phyloP scores from a whole-genome alignment of 2,797 vertebrate species.

The Danio tinwini region DNA sequence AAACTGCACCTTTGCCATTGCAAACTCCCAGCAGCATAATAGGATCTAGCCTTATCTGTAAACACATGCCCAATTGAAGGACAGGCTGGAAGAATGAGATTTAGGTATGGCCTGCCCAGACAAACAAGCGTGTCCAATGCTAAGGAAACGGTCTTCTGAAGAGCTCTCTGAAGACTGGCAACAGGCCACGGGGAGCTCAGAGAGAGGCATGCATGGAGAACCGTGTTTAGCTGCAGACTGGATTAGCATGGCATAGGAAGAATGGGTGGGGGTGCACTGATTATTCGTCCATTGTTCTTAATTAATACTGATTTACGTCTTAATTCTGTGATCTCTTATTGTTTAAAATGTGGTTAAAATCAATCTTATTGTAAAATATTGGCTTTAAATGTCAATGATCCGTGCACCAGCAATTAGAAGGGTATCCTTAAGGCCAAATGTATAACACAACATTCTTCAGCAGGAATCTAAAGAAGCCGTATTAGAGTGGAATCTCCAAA shows the following conservation, averaged over 20 bases:
- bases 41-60: slow-evolving; percentile 38
- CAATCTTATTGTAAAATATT: not conserved
- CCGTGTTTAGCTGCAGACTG: slow-evolving; percentile 59
- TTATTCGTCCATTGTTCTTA: not conserved
- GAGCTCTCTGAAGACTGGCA: slow-evolving; percentile 24
- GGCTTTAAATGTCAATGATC: not conserved
- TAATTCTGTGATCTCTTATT: not conserved
- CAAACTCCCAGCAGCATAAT: slow-evolving; percentile 28
- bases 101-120: slow-evolving; percentile 28
- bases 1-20: slow-evolving; percentile 10
- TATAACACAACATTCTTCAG: not conserved
- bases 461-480: slow-evolving; percentile 47
- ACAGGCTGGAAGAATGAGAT: slow-evolving; percentile 44
- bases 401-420: slow-evolving; percentile 7
- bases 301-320: not conserved
- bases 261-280: not conserved
- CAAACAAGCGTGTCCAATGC: slow-evolving; percentile 22
- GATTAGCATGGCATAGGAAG: slow-evolving; percentile 46
- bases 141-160: slow-evolving; percentile 17
- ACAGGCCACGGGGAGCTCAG: slow-evolving; percentile 33
- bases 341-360: not conserved
- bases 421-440: not conserved
- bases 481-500: slow-evolving; percentile 53
- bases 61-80: slow-evolving; percentile 34
- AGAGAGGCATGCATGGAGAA: slow-evolving; percentile 61